phyloP scores from a whole-genome alignment of 2,113 vertebrate genomes.

The Phocoena phocoena region DNA sequence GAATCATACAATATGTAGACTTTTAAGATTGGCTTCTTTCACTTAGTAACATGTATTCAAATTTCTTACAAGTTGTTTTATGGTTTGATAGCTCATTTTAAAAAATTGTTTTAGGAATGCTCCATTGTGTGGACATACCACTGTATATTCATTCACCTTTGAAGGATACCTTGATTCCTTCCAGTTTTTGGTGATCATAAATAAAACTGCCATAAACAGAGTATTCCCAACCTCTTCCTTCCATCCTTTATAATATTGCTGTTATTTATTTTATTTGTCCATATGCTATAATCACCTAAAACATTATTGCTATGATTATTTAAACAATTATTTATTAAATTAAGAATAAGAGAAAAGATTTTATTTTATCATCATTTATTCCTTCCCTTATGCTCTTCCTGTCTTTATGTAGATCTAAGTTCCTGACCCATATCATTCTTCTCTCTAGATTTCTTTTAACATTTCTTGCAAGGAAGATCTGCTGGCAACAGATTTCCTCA shows the following conservation, averaged over 20 bases:
- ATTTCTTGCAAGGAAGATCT: background rate
- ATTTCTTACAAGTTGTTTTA: background rate
- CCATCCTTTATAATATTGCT: background rate
- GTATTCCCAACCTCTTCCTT: background rate
- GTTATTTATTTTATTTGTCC: background rate
- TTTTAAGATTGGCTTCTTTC: background rate
- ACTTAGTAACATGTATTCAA: background rate
- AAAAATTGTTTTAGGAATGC: background rate
- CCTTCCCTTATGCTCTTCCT: background rate
- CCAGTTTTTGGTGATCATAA: background rate
- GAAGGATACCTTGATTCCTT: background rate
- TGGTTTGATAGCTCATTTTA: background rate
- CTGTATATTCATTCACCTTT: background rate
- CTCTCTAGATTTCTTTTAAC: background rate
- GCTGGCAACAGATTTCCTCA: background rate
- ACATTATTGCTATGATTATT: background rate
- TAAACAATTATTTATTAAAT: background rate
- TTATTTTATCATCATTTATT: background rate
- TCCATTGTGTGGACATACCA: background rate
- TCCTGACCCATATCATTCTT: background rate
- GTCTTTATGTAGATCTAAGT: background rate
- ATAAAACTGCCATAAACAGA: background rate
- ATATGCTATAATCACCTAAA: background rate
- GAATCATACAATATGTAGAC: background rate
- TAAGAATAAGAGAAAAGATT: background rate